phyloP scores from a whole-genome alignment of 2,888 invertebrate genomes.

The Dendrolimus houi region DNA sequence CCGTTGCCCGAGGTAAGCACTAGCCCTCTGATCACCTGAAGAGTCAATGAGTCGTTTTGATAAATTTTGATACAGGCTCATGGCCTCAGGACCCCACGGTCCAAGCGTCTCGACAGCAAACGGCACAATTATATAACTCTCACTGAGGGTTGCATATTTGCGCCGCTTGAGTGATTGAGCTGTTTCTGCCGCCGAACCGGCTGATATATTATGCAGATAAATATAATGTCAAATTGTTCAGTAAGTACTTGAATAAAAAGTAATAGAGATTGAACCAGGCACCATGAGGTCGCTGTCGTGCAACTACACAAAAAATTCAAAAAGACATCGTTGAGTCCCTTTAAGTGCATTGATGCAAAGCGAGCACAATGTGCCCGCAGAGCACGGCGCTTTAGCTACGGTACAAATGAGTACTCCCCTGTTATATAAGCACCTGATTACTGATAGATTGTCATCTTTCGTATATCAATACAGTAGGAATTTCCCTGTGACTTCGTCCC shows the following conservation, averaged over 20 bases:
- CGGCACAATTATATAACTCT: no score
- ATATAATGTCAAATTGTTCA: no score
- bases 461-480: background rate
- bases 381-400: conserved; percentile 36
- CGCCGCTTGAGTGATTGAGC: no score
- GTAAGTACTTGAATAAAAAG: background rate
- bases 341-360: conserved; percentile 35
- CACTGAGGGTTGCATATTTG: no score
- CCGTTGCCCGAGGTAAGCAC: no score
- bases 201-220: no score
- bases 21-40: no score
- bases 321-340: conserved; percentile 23
- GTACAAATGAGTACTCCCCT: conserved; percentile 1
- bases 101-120: no score
- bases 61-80: no score
- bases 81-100: no score
- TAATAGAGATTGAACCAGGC: conserved; percentile 11
- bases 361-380: conserved; percentile 60
- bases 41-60: no score
- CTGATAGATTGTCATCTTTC: background rate
- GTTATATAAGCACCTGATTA: background rate
- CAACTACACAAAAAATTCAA: conserved; percentile 33
- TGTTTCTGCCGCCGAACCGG: no score
- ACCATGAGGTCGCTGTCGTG: conserved; percentile 18
- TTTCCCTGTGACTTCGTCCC: background rate